phyloP scores from a whole-genome alignment of 2,888 invertebrate species.

The Masnerella sp. region DNA sequence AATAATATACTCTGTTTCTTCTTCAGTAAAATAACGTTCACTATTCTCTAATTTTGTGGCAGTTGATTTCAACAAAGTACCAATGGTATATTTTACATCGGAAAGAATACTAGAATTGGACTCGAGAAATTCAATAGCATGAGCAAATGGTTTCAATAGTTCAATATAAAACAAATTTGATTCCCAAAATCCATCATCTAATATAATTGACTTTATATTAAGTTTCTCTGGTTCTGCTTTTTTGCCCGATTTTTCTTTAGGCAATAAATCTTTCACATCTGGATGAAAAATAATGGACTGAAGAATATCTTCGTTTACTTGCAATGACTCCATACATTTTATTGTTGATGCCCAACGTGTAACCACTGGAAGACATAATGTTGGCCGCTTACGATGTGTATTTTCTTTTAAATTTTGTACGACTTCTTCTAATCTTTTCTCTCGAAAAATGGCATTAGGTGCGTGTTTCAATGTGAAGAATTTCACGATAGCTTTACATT shows the following conservation, averaged over 20 bases:
- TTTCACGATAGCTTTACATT: constrained; percentile 20
- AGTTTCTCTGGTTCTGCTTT: not conserved
- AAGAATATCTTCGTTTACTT: constrained; percentile 26
- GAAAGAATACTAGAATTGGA: constrained; percentile 25
- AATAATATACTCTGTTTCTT: constrained; percentile 21
- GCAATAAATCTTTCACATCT: constrained; percentile 8
- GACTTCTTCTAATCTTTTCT: constrained; percentile 16
- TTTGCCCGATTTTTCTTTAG: constrained; percentile 9
- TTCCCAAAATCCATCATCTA: constrained; percentile 22
- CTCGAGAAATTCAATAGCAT: constrained; percentile 8
- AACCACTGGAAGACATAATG: constrained; percentile 14
- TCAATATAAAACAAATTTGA: constrained; percentile 25
- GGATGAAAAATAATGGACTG: constrained; percentile 28
- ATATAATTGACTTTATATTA: constrained; percentile 13
- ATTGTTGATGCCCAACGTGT: constrained; percentile 28
- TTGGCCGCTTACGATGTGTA: not conserved
- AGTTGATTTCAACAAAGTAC: not conserved
- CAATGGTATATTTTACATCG: constrained; percentile 11
- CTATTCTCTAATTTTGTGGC: constrained; percentile 9
- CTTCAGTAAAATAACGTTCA: not conserved
- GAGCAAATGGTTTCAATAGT: constrained; percentile 19
- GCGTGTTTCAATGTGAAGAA: constrained; percentile 22
- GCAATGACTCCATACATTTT: constrained; percentile 22
- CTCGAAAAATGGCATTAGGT: constrained; percentile 16
- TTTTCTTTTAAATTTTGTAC: constrained; percentile 4